phyloP scores from a whole-genome alignment of 2,888 invertebrate species.

The Vandiemenella viatica region DNA sequence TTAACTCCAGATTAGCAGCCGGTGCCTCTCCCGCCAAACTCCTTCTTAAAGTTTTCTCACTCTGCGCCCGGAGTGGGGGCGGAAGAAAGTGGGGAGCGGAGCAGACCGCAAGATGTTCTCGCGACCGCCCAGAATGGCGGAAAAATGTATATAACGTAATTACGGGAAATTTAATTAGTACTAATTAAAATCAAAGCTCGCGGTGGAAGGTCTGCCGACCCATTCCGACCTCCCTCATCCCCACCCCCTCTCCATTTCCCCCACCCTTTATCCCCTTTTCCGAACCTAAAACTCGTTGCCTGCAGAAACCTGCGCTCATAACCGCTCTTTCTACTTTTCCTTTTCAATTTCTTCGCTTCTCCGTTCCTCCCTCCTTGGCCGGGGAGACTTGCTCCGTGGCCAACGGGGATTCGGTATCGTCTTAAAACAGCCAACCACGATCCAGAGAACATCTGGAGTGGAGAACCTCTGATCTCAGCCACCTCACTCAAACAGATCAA shows the following conservation, averaged over 20 bases:
- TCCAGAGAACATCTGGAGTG: too few species aligned
- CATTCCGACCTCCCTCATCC: slow-evolving; percentile 12
- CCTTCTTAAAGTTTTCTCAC: too few species aligned
- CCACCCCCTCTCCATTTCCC: background rate
- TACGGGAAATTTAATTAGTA: slow-evolving; percentile 30
- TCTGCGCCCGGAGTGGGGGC: too few species aligned
- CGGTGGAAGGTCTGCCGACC: background rate
- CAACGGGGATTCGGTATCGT: too few species aligned
- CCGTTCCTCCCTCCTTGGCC: background rate
- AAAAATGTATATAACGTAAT: slow-evolving; percentile 28
- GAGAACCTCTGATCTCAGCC: too few species aligned
- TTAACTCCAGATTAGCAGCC: too few species aligned
- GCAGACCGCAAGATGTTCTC: background rate
- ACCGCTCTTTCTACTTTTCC: background rate
- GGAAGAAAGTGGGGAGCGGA: too few species aligned
- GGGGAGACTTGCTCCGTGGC: too few species aligned
- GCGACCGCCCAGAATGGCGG: slow-evolving; percentile 18
- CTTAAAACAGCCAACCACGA: too few species aligned
- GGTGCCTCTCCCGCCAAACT: too few species aligned
- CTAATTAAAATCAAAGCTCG: slow-evolving; percentile 26
- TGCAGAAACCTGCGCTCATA: background rate
- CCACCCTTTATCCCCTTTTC: background rate
- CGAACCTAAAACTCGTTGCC: background rate
- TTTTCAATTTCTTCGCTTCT: background rate
- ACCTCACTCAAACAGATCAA: too few species aligned